Conservation (phyloP, 37 sponge, comb jelly and placozoan genomes). For the Halisarca cf. caerulea region DNA sequence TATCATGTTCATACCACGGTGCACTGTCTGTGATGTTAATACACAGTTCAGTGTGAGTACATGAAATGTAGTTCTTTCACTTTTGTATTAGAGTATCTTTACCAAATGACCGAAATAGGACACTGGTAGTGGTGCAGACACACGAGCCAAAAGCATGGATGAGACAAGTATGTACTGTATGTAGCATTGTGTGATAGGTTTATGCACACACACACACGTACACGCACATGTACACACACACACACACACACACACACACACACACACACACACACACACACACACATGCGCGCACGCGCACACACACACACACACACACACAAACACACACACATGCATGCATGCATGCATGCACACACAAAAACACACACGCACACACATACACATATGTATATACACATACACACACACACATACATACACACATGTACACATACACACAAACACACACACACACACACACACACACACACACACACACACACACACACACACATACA, state of each 20-base stretch:
- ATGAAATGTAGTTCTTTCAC: too few relatives aligned
- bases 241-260: not conserved
- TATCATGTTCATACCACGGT: too few relatives aligned
- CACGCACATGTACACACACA: not conserved
- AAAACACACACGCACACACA: not conserved
- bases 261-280: not conserved
- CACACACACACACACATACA: not conserved
- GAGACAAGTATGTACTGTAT: not conserved
- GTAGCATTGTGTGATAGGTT: too few relatives aligned
- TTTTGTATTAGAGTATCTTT: not conserved
- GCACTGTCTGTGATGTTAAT: too few relatives aligned
- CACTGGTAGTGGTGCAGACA: not conserved
- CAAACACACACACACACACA: not conserved
- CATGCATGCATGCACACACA: not conserved
- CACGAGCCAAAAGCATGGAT: conserved; percentile 13
- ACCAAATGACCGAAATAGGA: not conserved
- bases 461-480: not conserved
- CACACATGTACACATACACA: not conserved
- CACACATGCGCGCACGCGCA: not conserved
- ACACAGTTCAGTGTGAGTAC: too few relatives aligned
- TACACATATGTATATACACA: not conserved
- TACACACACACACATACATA: not conserved
- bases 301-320: not conserved
- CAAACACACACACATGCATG: not conserved
- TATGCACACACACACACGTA: not conserved